Percentiles rank a stretch among this genome's conserved stretches.
Evolutionary conservation across 2,888 invertebrate genomes (phyloP).

Genomic region (Lypha dubia): DNA sequence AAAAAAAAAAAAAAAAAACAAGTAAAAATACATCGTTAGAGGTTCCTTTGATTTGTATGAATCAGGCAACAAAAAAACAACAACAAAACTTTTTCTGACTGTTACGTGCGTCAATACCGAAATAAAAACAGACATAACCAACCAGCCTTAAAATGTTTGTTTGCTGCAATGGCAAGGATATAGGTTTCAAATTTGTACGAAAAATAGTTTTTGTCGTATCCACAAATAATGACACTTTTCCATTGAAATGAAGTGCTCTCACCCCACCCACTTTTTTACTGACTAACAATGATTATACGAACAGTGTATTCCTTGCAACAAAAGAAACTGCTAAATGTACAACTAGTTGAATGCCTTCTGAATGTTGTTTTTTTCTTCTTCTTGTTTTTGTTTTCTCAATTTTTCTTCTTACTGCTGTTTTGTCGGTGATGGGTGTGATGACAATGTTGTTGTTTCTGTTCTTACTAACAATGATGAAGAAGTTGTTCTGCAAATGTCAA

Average conservation of each 20-base stretch:
- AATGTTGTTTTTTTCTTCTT: background rate
- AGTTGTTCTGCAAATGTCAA: constrained; percentile 34
- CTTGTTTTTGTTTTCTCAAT: constrained; percentile 1
- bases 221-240: constrained; percentile 56
- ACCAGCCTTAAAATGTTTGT: background rate
- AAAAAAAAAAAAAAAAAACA: constrained; percentile 2
- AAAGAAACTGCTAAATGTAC: constrained; percentile 57
- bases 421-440: background rate
- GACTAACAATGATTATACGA: background rate
- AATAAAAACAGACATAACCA: constrained; percentile 29
- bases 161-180: background rate
- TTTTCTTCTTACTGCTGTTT: background rate
- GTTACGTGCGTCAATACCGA: constrained; percentile 58
- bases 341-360: constrained; percentile 35
- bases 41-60: constrained; percentile 47
- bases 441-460: background rate
- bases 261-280: background rate
- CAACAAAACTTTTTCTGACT: background rate
- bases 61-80: background rate
- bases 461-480: background rate
- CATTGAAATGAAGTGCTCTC: constrained; percentile 9
- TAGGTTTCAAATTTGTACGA: background rate
- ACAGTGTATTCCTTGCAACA: background rate
- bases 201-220: constrained; percentile 25
- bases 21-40: background rate